Percentiles rank a stretch among this genome's conserved stretches.
phyloP scores from a whole-genome alignment of 2,888 invertebrate genomes.

The Lepidocyrtinus sp. region DNA sequence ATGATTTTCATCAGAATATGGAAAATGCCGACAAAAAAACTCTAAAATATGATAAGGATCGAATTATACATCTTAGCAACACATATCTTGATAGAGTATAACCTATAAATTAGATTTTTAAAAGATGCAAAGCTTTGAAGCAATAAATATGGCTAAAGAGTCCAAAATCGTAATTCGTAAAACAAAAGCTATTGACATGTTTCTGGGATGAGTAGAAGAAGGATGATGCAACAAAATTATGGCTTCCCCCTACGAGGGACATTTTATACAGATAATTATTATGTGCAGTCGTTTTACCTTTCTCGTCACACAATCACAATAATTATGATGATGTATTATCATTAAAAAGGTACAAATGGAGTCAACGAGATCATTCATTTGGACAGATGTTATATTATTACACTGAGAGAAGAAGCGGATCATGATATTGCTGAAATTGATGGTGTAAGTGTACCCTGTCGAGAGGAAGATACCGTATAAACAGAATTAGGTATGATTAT shows the following conservation, averaged over 20 bases:
- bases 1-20: conserved; percentile 50
- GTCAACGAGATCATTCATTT: conserved; percentile 61
- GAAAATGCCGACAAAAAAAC: conserved; percentile 34
- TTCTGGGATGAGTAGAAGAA: conserved; percentile 30
- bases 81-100: background rate
- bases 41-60: conserved; percentile 4
- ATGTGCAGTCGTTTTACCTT: conserved; percentile 51
- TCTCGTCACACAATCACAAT: conserved; percentile 51
- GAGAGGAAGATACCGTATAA: conserved; percentile 14
- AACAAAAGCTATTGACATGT: conserved; percentile 48
- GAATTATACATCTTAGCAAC: background rate
- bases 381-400: conserved; percentile 27
- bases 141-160: conserved; percentile 3
- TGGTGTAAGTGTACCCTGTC: conserved; percentile 40
- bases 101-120: conserved; percentile 1
- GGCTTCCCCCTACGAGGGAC: conserved; percentile 7
- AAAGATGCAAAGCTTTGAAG: background rate
- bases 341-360: conserved; percentile 59
- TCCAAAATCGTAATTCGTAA: background rate
- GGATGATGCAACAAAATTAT: conserved; percentile 14
- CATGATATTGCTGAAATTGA: conserved; percentile 39
- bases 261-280: conserved; percentile 27
- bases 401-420: background rate
- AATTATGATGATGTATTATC: conserved; percentile 58
- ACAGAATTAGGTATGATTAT: background rate